Conservation (phyloP, 2,113 vertebrate genomes). For the Pica pica region DNA sequence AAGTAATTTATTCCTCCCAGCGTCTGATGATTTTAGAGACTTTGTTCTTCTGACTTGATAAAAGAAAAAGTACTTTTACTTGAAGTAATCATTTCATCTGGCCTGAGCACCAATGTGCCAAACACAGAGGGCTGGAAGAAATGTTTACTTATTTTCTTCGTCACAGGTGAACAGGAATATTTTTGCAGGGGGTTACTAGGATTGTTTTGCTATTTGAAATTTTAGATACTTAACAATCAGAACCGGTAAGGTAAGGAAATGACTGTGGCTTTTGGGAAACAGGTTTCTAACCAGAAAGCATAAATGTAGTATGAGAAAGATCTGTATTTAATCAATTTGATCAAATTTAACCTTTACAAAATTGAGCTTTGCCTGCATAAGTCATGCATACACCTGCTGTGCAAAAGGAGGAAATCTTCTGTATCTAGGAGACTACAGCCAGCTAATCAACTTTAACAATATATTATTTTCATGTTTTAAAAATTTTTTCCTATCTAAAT, state of each 20-base stretch:
- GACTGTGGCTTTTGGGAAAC: conserved; percentile 22
- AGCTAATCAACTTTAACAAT: conserved; percentile 66
- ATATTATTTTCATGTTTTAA: conserved; percentile 66
- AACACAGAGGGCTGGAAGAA: background rate
- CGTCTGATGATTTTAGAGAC: background rate
- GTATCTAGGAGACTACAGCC: conserved; percentile 64
- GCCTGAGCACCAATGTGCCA: background rate
- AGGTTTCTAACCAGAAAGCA: conserved; percentile 15
- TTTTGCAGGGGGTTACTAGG: background rate
- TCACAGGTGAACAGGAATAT: background rate
- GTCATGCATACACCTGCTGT: conserved; percentile 66
- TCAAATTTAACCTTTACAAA: conserved; percentile 69
- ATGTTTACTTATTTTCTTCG: background rate
- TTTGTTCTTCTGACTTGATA: background rate
- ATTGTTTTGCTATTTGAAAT: conserved; percentile 15
- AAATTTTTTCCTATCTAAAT: conserved; percentile 30
- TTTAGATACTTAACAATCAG: background rate
- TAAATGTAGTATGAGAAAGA: conserved; percentile 41
- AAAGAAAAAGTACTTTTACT: background rate
- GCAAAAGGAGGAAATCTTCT: conserved; percentile 57
- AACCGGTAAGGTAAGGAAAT: conserved; percentile 15
- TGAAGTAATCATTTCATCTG: background rate
- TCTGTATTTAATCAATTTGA: conserved; percentile 71
- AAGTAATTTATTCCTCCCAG: background rate
- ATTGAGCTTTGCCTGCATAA: conserved; percentile 64